Evolutionary conservation across 2,888 invertebrate species (phyloP).

Genomic region (Serrognathus titanus): DNA sequence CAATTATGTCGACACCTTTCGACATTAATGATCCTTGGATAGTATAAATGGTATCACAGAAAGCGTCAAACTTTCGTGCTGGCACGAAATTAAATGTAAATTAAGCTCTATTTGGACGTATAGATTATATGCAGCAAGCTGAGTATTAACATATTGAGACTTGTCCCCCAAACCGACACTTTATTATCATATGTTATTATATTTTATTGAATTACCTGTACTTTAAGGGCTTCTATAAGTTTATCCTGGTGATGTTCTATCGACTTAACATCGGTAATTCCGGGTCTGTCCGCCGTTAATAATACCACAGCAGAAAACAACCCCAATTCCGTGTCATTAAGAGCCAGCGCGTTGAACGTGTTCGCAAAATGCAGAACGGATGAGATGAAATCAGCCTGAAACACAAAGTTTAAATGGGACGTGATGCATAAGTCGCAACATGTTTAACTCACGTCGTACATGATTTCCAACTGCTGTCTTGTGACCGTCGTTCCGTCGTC

Average conservation of each 20-base stretch:
- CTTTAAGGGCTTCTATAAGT: slow-evolving; percentile 81
- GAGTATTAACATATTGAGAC: too few relatives aligned
- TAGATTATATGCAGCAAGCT: too few relatives aligned
- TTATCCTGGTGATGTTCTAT: slow-evolving; percentile 78
- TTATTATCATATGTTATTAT: neutral
- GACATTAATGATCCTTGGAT: too few relatives aligned
- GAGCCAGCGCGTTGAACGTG: slow-evolving; percentile 67
- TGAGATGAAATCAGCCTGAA: slow-evolving; percentile 78
- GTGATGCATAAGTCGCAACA: slow-evolving; percentile 3
- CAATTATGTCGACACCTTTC: too few relatives aligned
- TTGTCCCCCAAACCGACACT: too few relatives aligned
- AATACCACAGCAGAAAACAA: slow-evolving; percentile 84
- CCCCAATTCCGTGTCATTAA: slow-evolving; percentile 88
- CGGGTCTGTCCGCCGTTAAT: slow-evolving; percentile 74
- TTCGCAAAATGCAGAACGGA: slow-evolving; percentile 79
- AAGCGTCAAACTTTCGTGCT: too few relatives aligned
- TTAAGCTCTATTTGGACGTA: too few relatives aligned
- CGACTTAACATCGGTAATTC: slow-evolving; percentile 74
- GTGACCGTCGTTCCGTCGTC: slow-evolving; percentile 86
- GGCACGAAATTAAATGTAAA: too few relatives aligned
- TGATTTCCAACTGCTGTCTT: slow-evolving; percentile 76
- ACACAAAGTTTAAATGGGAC: slow-evolving; percentile 21
- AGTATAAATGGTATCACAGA: too few relatives aligned
- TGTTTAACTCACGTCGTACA: slow-evolving; percentile 75
- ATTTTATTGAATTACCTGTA: slow-evolving; percentile 56